Evolutionary conservation across 2,888 invertebrate species (phyloP), one percentile per base, ranked within the genome.

Genomic region (Zeuzera pyrina): DNA sequence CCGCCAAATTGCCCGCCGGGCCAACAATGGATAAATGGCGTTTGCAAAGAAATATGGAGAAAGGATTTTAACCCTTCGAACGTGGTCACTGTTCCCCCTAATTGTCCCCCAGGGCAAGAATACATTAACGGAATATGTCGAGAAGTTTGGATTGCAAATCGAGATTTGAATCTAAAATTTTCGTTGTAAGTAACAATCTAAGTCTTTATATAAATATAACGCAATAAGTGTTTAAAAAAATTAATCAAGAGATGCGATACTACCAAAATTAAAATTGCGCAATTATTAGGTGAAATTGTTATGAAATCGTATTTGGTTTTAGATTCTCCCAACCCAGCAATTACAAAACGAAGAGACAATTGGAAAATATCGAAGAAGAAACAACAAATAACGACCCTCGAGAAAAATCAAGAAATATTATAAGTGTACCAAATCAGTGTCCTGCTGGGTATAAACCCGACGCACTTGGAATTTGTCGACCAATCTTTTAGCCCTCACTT

Each of bases 391-490:
- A n/a, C n/a, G n/a, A n/a, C n/a, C n/a, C n/a, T n/a, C n/a, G n/a
- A n/a, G n/a, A n/a, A n/a, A n/a, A n/a, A n/a, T n/a, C n/a, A n/a
- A 47, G 39, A 45, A 61, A 61, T 25, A 42, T 70, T 12, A 62
- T 70, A 31, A 56, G 41, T 34, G 57, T 65, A 7, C 74, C 74
- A 2, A 53, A 49, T 15, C 70, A 74, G 22, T 76, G 74, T 29
- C 74, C 72, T 7, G 38, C 3, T 14, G 74, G 74, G 12, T 68
- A 59, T 33, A 62, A 36, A 34, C 62, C 64, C 2, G 74, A 76
- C 38, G 58, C 60, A 16, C 52, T 61, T 8, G 71, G 71, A 27
- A 36, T 49, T 33, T 74, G 74, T 40, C 63, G 73, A 11, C 35
- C 33, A 19, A 13, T 25, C 5, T 25, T 25, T 12, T 12, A 25